Base-by-base conservation (phyloP, 2,888 invertebrate species). In the Hyalella azteca region DNA sequence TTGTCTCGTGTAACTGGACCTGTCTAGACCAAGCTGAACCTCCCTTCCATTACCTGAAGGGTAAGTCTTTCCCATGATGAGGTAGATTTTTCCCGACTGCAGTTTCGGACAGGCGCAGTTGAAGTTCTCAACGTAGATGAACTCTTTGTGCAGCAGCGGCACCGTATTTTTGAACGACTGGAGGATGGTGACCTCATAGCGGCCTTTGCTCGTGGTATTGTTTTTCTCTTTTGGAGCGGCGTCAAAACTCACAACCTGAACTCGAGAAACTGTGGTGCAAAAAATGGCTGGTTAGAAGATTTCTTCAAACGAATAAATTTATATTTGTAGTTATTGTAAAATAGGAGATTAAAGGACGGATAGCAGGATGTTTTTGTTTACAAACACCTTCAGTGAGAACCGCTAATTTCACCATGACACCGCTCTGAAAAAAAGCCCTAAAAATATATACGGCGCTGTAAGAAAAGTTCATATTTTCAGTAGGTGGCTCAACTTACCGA, bases 101-200 rank as follows among this genome's bases (percentile, higher is more conserved):
- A 86, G 78, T 32, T 80, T 83, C 1, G 86, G 86, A 49, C 86
- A 86, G 36, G 81, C 66, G 60, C 86, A 86, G 5, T 79, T 73
- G 45, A 45, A 41, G 77, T 84, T 83, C 4, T 84, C 79, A 4
- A 85, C 84, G 86, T 86, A 86, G 15, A 86, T 79, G 80, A 85
- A 86, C 78, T 86, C 86, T 73, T 84, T 84, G 79, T 85, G 83
- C 29, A 86, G 83, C 22, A 86, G 76, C 0, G 86, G 85, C 4
- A 86, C 83, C 11, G 82, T 85, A 82, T 86, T 86, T 78, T 86
- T 86, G 85, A 85, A 86, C 22, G 86, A 86, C 81, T 86, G 86
- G 7, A 84, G 78, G 45, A 86, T 84, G 59, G 85, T 78, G 15
- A 86, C 81, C 73, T 86, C 86, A 80, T 86, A 86, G 9, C 86